Base-by-base conservation (phyloP, 2,797 vertebrate species). In the Sebastes kiyomatsui region DNA sequence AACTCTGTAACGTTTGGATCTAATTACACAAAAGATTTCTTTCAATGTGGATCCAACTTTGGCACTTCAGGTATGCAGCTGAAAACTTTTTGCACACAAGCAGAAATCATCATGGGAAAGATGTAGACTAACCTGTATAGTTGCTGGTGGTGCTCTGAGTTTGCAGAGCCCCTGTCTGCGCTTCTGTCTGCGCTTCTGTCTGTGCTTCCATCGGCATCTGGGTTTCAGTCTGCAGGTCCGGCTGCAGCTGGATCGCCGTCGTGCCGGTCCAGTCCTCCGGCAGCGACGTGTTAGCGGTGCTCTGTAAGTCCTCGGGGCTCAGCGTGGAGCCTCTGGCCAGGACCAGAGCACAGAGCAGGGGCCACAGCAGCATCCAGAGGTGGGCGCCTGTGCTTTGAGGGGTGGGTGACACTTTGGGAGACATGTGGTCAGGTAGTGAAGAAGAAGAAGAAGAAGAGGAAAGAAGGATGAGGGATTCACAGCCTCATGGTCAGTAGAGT, bases 171-270 rank as follows among this genome's bases (percentile, higher is more conserved):
- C 23, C 61, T 3, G 61, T 64, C 61, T 14, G 61, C 7, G 6
- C 38, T 12, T 75, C 73, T 6, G 80, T 77, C 38, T 14, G 61
- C 12, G 38, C 38, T 12, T 75, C 73, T 6, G 80, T 77, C 18
- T 49, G 46, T 5, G 64, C 65, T 1, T 75, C 78, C 0, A 85
- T 69, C 1, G 20, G 68, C 1, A 75, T 84, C 80, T 86, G 78
- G 1, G 82, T 77, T 62, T 93, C 88, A 0, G 93, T 93, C 90
- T 91, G 92, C 72, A 94, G 82, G 86, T 92, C 90, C 0, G 93
- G 92, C 83, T 91, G 92, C 69, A 91, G 83, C 62, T 76, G 86
- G 14, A 77, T 20, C 0, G 66, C 72, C 0, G 85, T 84, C 0
- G 83, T 84, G 77, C 58, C 1, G 25, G 52, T 79, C 89, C 79